phyloP scores from a whole-genome alignment of 2,888 invertebrate species.

The Cotesia congregata region DNA sequence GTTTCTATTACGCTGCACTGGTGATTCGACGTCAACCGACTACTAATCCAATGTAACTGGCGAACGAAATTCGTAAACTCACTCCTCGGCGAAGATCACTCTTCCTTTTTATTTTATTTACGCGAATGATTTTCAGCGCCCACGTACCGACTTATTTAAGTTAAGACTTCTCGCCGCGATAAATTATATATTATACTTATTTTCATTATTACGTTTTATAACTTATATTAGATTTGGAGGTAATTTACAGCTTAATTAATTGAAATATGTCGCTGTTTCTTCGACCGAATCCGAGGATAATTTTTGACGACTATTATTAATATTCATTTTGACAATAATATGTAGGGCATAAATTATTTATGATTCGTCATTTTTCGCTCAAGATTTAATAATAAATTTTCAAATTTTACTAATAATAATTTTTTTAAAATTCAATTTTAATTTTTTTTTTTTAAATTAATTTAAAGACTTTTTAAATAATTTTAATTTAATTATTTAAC shows the following conservation, averaged over 20 bases:
- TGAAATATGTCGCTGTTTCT: conserved; percentile 15
- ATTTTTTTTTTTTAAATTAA: too few species aligned
- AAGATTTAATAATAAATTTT: too few species aligned
- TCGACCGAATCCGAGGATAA: conserved; percentile 18
- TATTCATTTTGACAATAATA: not conserved
- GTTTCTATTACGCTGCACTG: not conserved
- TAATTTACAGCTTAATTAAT: conserved; percentile 15
- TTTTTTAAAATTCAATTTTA: too few species aligned
- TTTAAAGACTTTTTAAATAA: too few species aligned
- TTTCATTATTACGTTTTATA: not conserved
- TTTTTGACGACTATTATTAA: not conserved
- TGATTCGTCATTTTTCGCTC: too few species aligned
- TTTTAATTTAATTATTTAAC: too few species aligned
- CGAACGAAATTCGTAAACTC: too few species aligned
- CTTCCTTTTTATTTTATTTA: not conserved
- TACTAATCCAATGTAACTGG: too few species aligned
- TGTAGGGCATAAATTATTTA: too few species aligned
- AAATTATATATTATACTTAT: conserved; percentile 1
- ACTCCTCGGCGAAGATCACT: too few species aligned
- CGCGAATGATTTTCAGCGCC: conserved; percentile 40
- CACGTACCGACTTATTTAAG: conserved; percentile 48
- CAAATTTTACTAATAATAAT: too few species aligned
- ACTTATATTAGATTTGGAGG: too few species aligned
- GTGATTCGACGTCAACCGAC: conserved; percentile 31
- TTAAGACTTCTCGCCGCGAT: conserved; percentile 12